Evolutionary conservation across 2,888 invertebrate genomes (phyloP).

Genomic region (Thereva unica): DNA sequence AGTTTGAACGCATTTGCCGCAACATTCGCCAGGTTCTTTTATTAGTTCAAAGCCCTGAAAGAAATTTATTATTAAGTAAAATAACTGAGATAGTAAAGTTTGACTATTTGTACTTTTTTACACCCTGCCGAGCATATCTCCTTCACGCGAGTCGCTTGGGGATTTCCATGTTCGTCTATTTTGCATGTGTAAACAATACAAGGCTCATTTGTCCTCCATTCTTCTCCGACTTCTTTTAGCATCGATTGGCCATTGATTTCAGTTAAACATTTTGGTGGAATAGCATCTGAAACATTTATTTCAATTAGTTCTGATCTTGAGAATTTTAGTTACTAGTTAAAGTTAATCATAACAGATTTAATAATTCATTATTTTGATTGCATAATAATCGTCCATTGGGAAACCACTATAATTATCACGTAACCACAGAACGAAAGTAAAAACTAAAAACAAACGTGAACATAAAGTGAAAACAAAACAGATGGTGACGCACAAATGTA

Average conservation of each 20-base stretch:
- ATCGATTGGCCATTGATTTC: constrained; percentile 42
- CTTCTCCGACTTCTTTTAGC: constrained; percentile 50
- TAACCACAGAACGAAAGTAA: no score
- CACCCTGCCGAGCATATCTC: constrained; percentile 52
- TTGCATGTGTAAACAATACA: constrained; percentile 52
- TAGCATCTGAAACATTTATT: constrained; percentile 33
- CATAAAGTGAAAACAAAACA: no score
- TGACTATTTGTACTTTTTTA: constrained; percentile 48
- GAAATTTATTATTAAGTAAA: not conserved
- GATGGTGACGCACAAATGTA: no score
- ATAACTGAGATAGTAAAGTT: not conserved
- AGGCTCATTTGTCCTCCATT: constrained; percentile 52
- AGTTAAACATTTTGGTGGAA: constrained; percentile 50
- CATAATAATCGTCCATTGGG: no score
- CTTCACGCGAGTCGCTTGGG: constrained; percentile 45
- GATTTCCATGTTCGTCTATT: constrained; percentile 45
- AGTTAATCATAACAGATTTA: no score
- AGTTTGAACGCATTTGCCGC: constrained; percentile 54
- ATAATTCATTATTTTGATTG: no score
- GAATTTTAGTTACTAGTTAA: not conserved
- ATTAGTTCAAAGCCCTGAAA: constrained; percentile 53
- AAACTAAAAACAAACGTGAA: no score
- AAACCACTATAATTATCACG: no score
- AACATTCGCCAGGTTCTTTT: constrained; percentile 50
- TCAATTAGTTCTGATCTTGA: not conserved